These are phyloP conservation scores for Schizothorax lantsangensis DNA, from an alignment of 2,797 vertebrate species.

Conservation along the genomic window DNA sequence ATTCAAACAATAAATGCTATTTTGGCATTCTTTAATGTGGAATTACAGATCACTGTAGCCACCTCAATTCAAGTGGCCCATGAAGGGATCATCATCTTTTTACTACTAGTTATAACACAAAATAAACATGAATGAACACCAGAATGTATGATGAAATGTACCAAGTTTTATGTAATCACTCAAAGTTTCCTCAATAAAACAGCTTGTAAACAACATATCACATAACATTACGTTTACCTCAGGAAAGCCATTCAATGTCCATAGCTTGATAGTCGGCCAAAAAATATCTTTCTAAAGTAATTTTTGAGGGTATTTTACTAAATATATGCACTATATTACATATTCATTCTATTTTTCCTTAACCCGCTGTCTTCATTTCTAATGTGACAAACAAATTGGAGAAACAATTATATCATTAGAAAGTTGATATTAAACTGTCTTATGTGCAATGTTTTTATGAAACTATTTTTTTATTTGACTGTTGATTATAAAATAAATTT, in stretches of 20 bases:
- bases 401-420: background rate
- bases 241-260: background rate
- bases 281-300: too few species aligned
- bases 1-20: background rate
- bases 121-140: too few species aligned
- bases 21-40: background rate
- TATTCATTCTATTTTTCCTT: too few species aligned
- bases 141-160: too few species aligned
- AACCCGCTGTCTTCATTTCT: too few species aligned
- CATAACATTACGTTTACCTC: background rate
- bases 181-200: too few species aligned
- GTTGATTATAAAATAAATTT: background rate
- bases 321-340: too few species aligned
- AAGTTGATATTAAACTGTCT: background rate
- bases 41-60: background rate
- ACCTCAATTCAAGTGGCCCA: background rate
- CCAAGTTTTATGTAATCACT: too few species aligned
- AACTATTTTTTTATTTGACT: background rate
- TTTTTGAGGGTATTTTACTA: background rate
- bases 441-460: background rate
- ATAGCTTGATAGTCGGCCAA: background rate
- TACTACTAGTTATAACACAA: background rate
- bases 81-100: background rate
- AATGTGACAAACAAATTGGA: background rate
- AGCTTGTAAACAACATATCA: too few species aligned